Conservation (phyloP, 2,888 invertebrate genomes). For the Spisula solida region DNA sequence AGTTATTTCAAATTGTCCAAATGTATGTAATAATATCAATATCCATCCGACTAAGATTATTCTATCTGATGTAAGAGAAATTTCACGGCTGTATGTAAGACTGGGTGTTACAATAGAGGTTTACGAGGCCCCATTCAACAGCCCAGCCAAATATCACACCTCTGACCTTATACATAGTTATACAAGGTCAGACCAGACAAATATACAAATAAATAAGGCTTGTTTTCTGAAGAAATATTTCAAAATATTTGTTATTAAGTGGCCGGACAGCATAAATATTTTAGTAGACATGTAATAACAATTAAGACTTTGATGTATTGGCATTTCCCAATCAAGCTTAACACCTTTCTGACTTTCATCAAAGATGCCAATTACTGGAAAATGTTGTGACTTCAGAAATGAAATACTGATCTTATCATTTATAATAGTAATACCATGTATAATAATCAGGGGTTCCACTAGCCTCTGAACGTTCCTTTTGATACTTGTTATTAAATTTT, state of each 20-base stretch:
- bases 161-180: constrained; percentile 29
- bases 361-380: background rate
- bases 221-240: background rate
- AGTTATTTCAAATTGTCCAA: constrained; percentile 20
- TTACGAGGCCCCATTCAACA: background rate
- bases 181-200: constrained; percentile 23
- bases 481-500: too few species aligned
- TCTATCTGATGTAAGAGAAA: constrained; percentile 37
- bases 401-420: too few species aligned
- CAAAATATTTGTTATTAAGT: background rate
- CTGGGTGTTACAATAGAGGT: constrained; percentile 20
- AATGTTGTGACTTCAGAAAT: too few species aligned
- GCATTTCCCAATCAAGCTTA: background rate
- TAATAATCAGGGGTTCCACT: too few species aligned
- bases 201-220: background rate
- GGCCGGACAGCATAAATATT: background rate
- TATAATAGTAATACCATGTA: too few species aligned
- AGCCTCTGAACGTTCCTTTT: too few species aligned
- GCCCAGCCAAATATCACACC: constrained; percentile 39
- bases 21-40: constrained; percentile 26
- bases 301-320: background rate
- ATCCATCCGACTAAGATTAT: background rate
- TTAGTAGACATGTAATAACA: background rate
- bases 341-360: background rate
- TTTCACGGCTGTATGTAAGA: constrained; percentile 43